Percentiles rank a stretch among this genome's conserved stretches.
Evolutionary conservation across 1,140 invertebrate species (phyloP).

Genomic region (Drosophila parvula): DNA sequence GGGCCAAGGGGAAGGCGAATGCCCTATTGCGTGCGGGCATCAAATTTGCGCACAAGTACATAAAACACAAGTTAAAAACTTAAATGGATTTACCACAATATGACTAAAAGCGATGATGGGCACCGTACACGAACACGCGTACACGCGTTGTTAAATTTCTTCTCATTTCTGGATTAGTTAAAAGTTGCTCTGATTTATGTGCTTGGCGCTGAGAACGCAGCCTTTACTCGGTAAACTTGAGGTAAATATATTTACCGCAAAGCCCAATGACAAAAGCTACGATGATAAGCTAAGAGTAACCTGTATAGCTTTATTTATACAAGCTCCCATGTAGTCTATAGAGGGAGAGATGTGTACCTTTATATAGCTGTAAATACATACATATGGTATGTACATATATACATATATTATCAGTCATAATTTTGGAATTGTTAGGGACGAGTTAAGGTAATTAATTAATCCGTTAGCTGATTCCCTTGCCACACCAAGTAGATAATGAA

Average conservation of each 20-base stretch:
- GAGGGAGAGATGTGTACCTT: no score
- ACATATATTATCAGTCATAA: no score
- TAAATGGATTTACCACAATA: slow-evolving; percentile 67
- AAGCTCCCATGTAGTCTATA: no score
- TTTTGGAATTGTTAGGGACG: no score
- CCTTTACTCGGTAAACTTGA: background rate
- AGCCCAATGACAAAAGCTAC: background rate
- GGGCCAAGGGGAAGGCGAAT: slow-evolving; percentile 10
- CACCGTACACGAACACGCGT: slow-evolving; percentile 25
- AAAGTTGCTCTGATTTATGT: slow-evolving; percentile 11
- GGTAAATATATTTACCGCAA: background rate
- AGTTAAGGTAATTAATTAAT: no score
- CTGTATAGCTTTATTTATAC: background rate
- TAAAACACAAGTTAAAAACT: slow-evolving; percentile 81
- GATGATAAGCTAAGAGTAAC: background rate
- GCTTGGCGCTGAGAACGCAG: background rate
- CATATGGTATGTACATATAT: no score
- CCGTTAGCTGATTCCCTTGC: no score
- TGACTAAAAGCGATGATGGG: slow-evolving; percentile 39
- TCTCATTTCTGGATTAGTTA: slow-evolving; percentile 14
- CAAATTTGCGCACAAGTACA: slow-evolving; percentile 74
- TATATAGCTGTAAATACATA: no score
- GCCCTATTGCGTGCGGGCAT: slow-evolving; percentile 71
- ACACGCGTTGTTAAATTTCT: slow-evolving; percentile 1
- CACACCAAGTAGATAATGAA: no score